Percentiles rank a stretch among this genome's conserved stretches.
These are phyloP conservation scores for Sinella curviseta DNA, from an alignment of 1,140 invertebrate genomes.

Conservation along the genomic window DNA sequence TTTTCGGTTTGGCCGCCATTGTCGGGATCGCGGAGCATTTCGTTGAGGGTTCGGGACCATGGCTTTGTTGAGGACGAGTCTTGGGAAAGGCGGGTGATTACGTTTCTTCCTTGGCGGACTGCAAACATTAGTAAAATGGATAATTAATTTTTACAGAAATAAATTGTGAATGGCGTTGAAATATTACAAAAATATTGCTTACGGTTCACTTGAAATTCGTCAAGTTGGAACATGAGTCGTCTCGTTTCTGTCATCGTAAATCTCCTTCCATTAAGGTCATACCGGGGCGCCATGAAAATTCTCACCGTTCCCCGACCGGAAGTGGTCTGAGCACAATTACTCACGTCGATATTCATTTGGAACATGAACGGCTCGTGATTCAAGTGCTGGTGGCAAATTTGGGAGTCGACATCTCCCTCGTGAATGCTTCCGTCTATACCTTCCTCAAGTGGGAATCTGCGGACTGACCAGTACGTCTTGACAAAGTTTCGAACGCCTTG, in stretches of 20 bases:
- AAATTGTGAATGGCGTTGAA: no score
- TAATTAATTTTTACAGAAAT: neutral
- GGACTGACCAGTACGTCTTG: neutral
- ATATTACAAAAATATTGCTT: neutral
- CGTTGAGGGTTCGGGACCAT: neutral
- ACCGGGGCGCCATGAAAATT: slow-evolving; percentile 50
- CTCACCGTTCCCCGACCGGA: slow-evolving; percentile 45
- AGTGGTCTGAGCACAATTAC: neutral
- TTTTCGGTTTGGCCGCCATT: no score
- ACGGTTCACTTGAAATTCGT: slow-evolving; percentile 45
- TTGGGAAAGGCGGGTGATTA: slow-evolving; percentile 7
- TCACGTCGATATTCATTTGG: slow-evolving; percentile 20
- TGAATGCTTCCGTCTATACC: neutral
- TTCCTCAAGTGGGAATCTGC: neutral
- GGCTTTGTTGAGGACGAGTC: slow-evolving; percentile 24
- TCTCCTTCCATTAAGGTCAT: slow-evolving; percentile 46
- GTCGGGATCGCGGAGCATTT: no score
- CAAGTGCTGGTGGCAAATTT: slow-evolving; percentile 32
- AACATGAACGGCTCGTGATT: slow-evolving; percentile 35
- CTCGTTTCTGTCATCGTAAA: slow-evolving; percentile 48
- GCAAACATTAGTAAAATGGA: neutral
- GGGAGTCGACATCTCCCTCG: neutral
- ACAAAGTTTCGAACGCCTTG: neutral
- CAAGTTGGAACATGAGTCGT: slow-evolving; percentile 47
- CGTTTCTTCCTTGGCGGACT: slow-evolving; percentile 21